Conservation (phyloP, 2,113 vertebrate species). For the Axis porcinus region DNA sequence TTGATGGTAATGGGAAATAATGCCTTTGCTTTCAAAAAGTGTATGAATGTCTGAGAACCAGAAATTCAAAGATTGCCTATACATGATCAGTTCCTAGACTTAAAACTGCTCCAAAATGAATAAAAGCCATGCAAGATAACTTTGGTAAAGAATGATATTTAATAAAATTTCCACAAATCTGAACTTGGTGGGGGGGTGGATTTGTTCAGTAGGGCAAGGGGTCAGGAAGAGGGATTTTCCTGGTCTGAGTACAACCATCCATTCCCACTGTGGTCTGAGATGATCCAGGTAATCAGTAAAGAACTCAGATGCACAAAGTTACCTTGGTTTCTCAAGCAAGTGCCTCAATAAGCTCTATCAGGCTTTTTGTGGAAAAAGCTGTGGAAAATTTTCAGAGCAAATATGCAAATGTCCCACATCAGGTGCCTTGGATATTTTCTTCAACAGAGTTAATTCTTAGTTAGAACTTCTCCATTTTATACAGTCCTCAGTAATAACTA, state of each 20-base stretch:
- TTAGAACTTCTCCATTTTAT: neutral
- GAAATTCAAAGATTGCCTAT: neutral
- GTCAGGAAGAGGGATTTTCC: neutral
- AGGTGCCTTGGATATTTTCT: neutral
- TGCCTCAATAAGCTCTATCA: neutral
- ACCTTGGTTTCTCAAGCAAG: neutral
- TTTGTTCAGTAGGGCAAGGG: neutral
- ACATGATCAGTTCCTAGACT: neutral
- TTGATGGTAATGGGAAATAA: neutral
- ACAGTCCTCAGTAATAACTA: neutral
- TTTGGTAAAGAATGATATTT: neutral
- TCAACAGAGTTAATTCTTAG: neutral
- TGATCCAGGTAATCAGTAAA: neutral
- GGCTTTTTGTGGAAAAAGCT: neutral
- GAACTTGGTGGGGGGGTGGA: neutral
- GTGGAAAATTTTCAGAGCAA: neutral
- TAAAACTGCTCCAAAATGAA: neutral
- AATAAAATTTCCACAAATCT: neutral
- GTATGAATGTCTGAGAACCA: neutral
- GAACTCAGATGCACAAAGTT: neutral
- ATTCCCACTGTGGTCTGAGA: neutral
- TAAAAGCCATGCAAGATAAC: neutral
- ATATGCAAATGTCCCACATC: neutral
- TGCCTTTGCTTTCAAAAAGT: neutral
- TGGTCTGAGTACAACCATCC: neutral